Evolutionary conservation across 2,888 invertebrate species (phyloP).

Genomic region (Chironomus tentans): DNA sequence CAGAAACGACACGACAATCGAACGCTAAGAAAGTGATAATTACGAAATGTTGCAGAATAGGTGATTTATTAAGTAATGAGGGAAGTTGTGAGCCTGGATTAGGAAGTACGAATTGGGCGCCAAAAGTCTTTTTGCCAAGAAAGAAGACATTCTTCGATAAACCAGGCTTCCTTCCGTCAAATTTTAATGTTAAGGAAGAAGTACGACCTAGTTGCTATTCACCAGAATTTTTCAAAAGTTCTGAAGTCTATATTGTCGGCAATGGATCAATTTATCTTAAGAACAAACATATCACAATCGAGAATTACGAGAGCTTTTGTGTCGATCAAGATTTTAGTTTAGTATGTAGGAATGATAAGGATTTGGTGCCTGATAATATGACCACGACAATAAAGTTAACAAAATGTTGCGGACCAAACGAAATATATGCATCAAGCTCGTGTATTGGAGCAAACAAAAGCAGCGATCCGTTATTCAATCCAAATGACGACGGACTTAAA

Average conservation of each 20-base stretch:
- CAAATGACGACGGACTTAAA: constrained; percentile 30
- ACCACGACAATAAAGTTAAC: constrained; percentile 39
- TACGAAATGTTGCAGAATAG: constrained; percentile 48
- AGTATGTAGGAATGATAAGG: constrained; percentile 47
- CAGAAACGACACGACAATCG: constrained; percentile 19
- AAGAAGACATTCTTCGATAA: constrained; percentile 41
- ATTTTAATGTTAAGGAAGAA: constrained; percentile 41
- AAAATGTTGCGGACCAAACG: constrained; percentile 63
- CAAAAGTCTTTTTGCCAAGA: constrained; percentile 49
- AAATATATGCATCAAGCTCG: constrained; percentile 49
- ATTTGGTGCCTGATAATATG: constrained; percentile 32
- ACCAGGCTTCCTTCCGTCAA: constrained; percentile 40
- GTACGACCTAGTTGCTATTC: constrained; percentile 37
- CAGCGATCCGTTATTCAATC: constrained; percentile 24
- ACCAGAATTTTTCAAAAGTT: constrained; percentile 33
- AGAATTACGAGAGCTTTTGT: constrained; percentile 53
- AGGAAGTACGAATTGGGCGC: constrained; percentile 45
- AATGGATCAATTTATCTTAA: constrained; percentile 55
- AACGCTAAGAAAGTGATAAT: constrained; percentile 37
- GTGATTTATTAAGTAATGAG: constrained; percentile 43
- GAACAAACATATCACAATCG: constrained; percentile 42
- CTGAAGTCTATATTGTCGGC: constrained; percentile 48
- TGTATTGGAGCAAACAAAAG: not conserved
- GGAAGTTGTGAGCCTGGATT: constrained; percentile 39
- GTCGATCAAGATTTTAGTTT: constrained; percentile 56